phyloP scores from a whole-genome alignment of 2,888 invertebrate species.

The Priapulus caudatus region DNA sequence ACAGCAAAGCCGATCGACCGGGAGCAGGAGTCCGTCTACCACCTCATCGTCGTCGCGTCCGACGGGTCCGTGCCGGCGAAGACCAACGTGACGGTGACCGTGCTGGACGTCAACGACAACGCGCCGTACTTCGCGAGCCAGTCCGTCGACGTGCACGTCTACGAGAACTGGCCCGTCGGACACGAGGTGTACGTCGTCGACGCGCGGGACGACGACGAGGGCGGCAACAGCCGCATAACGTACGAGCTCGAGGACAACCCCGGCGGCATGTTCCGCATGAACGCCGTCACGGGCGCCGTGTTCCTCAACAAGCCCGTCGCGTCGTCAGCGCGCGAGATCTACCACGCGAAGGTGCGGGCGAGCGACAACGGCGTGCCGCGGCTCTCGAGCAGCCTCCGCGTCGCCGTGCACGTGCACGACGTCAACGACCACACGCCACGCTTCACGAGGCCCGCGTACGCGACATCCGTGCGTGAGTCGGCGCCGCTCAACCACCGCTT shows the following conservation, averaged over 20 bases:
- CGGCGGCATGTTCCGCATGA: slow-evolving; percentile 62
- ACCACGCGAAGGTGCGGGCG: slow-evolving; percentile 44
- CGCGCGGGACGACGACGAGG: slow-evolving; percentile 74
- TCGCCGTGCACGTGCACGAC: slow-evolving; percentile 62
- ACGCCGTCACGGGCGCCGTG: slow-evolving; percentile 73
- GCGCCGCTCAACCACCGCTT: slow-evolving; percentile 71
- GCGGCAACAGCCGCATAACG: slow-evolving; percentile 70
- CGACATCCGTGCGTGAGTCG: slow-evolving; percentile 78
- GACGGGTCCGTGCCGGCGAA: slow-evolving; percentile 61
- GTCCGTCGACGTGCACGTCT: slow-evolving; percentile 50
- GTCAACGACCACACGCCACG: slow-evolving; percentile 92
- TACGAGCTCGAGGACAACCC: slow-evolving; percentile 69
- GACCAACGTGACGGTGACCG: slow-evolving; percentile 62
- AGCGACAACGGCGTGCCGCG: slow-evolving; percentile 62
- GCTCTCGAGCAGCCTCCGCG: slow-evolving; percentile 58
- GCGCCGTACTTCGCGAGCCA: slow-evolving; percentile 48
- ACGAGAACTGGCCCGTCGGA: slow-evolving; percentile 83
- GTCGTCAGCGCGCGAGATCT: background rate
- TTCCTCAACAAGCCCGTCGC: slow-evolving; percentile 59
- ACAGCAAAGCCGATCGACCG: slow-evolving; percentile 69
- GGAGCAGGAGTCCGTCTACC: slow-evolving; percentile 63
- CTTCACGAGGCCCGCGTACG: slow-evolving; percentile 80
- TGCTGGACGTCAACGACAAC: slow-evolving; percentile 82
- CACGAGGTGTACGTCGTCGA: slow-evolving; percentile 79
- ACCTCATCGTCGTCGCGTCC: slow-evolving; percentile 64